phyloP scores from a whole-genome alignment of 1,140 invertebrate species.

The Panonychus citri region DNA sequence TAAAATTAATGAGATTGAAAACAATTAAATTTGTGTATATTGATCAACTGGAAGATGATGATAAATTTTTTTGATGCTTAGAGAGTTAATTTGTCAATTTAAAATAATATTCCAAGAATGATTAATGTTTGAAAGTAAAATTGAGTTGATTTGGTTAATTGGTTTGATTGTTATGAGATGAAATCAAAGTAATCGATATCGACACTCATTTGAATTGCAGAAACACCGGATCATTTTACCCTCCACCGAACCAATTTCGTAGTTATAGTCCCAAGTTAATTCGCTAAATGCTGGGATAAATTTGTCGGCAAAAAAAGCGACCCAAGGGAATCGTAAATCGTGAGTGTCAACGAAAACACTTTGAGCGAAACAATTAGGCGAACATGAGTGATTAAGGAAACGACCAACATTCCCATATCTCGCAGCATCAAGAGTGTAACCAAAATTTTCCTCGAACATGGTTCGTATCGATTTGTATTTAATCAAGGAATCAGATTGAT shows the following conservation, averaged over 20 bases:
- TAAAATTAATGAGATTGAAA: no score
- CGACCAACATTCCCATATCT: conserved; percentile 67
- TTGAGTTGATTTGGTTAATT: no score
- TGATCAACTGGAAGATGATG: no score
- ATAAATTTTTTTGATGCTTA: no score
- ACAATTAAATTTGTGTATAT: no score
- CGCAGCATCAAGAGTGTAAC: conserved; percentile 49
- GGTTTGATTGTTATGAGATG: no score
- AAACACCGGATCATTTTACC: neutral
- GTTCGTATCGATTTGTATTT: neutral
- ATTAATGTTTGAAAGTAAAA: no score
- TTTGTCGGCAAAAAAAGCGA: conserved; percentile 53
- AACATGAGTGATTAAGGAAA: conserved; percentile 89
- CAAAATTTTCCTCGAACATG: neutral
- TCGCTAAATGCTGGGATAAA: conserved; percentile 55
- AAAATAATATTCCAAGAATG: no score
- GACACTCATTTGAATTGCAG: neutral
- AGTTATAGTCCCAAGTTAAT: conserved; percentile 62
- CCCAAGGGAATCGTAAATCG: conserved; percentile 59
- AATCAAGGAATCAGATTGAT: neutral
- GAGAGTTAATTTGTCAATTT: no score
- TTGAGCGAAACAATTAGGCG: conserved; percentile 77
- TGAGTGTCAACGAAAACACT: conserved; percentile 75
- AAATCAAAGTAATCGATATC: neutral
- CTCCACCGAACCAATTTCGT: neutral